These are phyloP conservation scores for Hedya salicella DNA, from an alignment of 2,888 invertebrate species.

Conservation along the genomic window DNA sequence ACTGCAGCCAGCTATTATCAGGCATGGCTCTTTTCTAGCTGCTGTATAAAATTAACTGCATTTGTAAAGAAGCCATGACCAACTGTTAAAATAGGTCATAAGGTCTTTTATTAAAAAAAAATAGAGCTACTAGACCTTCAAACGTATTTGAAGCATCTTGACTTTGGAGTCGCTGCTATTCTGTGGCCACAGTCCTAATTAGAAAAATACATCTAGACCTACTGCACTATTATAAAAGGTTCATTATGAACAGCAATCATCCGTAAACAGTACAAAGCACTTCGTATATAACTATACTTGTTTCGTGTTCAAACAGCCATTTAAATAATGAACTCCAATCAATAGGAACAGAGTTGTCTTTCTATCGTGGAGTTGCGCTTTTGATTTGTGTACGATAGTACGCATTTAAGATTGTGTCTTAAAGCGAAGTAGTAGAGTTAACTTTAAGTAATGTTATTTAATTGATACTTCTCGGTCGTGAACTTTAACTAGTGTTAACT, in stretches of 20 bases:
- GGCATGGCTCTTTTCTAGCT: too few species aligned
- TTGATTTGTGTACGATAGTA: not conserved
- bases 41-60: too few species aligned
- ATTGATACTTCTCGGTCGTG: slow-evolving; percentile 33
- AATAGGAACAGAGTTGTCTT: not conserved
- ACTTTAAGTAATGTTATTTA: not conserved
- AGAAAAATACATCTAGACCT: slow-evolving; percentile 2
- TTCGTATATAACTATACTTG: not conserved
- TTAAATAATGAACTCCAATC: not conserved
- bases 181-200: slow-evolving; percentile 11
- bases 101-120: not conserved
- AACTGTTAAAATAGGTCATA: not conserved
- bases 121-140: slow-evolving; percentile 9
- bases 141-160: slow-evolving; percentile 3
- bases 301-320: not conserved
- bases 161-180: not conserved
- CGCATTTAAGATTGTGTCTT: not conserved
- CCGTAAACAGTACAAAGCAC: not conserved
- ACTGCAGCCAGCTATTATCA: too few species aligned
- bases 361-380: not conserved
- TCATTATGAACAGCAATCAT: slow-evolving; percentile 1
- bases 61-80: not conserved
- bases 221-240: not conserved
- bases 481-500: slow-evolving; percentile 43
- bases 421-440: slow-evolving; percentile 6